Conservation (phyloP, 2,888 invertebrate species). For the Mycalesis mineus region DNA sequence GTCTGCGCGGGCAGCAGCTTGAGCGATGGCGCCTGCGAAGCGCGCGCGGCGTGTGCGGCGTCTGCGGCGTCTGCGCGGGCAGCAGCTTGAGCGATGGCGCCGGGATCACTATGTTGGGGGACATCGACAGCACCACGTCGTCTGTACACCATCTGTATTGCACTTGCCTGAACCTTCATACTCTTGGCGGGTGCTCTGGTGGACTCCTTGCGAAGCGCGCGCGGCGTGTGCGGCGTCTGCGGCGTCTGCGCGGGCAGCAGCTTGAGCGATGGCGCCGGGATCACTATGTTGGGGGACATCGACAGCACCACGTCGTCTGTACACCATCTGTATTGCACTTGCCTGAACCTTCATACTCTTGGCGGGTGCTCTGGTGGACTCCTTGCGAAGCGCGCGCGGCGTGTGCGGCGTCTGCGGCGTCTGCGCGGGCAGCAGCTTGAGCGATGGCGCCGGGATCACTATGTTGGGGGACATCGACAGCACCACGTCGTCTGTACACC, state of each 20-base stretch:
- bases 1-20: slow-evolving; percentile 83
- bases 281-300: slow-evolving; percentile 91
- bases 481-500: no score
- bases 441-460: no score
- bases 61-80: no score
- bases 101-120: no score
- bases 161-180: slow-evolving; percentile 13
- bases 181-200: background rate
- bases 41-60: no score
- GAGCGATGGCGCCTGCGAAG: slow-evolving; percentile 90
- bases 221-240: slow-evolving; percentile 27
- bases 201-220: background rate
- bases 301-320: slow-evolving; percentile 78
- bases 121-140: no score
- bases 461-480: no score
- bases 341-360: background rate
- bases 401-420: no score
- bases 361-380: background rate
- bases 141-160: no score
- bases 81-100: no score
- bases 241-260: slow-evolving; percentile 79
- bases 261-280: slow-evolving; percentile 91
- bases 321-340: slow-evolving; percentile 79
- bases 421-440: no score
- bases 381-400: no score